Evolutionary conservation across 2,888 invertebrate genomes (phyloP).

Genomic region (Nemoura dubitans): DNA sequence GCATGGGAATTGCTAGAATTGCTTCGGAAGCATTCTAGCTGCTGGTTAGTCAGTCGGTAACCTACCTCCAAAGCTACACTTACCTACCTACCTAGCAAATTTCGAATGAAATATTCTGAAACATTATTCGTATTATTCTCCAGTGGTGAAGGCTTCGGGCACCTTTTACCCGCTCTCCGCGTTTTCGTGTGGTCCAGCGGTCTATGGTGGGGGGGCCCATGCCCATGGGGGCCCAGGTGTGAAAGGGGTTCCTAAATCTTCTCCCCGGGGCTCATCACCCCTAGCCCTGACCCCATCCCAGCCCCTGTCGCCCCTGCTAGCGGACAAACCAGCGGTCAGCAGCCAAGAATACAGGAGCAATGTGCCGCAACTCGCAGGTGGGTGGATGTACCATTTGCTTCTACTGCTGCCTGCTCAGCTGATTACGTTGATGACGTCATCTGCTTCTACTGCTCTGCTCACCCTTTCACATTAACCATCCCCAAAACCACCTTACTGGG

Average conservation of each 20-base stretch:
- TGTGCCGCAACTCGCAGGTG: conserved; percentile 24
- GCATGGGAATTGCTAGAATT: not conserved
- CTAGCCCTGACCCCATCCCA: conserved; percentile 47
- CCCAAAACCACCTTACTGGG: conserved; percentile 1
- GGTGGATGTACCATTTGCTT: conserved; percentile 33
- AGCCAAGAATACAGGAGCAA: conserved; percentile 17
- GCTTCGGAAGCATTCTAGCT: not conserved
- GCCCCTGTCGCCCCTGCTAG: conserved; percentile 41
- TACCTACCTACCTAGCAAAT: not conserved
- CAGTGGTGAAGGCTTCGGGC: conserved; percentile 92
- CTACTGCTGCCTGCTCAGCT: conserved; percentile 32
- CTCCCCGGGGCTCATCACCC: conserved; percentile 50
- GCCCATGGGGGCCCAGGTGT: conserved; percentile 38
- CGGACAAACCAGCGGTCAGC: not conserved
- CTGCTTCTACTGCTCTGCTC: not conserved
- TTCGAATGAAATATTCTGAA: not conserved
- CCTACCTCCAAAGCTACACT: not conserved
- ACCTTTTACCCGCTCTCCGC: conserved; percentile 87
- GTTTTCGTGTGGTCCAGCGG: conserved; percentile 51
- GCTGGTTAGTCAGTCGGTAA: not conserved
- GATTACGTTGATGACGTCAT: not conserved
- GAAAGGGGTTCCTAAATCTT: conserved; percentile 49
- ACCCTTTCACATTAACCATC: conserved; percentile 18
- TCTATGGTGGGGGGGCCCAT: conserved; percentile 45
- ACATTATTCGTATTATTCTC: conserved; percentile 60